Percentiles rank a stretch among this genome's conserved stretches.
These are phyloP conservation scores for Rhimphoctona megacephalus DNA, from an alignment of 2,888 invertebrate species.

Conservation along the genomic window DNA sequence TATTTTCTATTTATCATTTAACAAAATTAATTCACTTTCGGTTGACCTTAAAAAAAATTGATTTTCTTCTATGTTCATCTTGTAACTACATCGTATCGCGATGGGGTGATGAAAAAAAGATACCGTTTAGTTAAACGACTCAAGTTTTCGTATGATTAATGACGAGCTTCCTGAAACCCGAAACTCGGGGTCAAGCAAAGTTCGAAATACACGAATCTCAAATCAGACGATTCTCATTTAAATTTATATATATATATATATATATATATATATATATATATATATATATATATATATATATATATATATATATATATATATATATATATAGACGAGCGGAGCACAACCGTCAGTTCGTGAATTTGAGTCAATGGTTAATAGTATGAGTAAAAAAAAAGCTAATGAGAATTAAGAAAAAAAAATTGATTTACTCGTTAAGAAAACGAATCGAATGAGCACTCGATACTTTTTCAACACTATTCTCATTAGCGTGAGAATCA, in stretches of 20 bases:
- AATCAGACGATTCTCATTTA: neutral
- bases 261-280: no score
- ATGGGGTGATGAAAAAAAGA: neutral
- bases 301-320: no score
- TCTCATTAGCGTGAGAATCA: no score
- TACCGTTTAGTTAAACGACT: constrained; percentile 4
- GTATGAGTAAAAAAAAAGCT: constrained; percentile 7
- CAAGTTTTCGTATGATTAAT: constrained; percentile 20
- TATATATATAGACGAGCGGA: constrained; percentile 9
- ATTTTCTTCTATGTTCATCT: constrained; percentile 1
- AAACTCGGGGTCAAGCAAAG: constrained; percentile 31
- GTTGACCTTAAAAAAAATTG: neutral
- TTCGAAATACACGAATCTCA: constrained; percentile 27
- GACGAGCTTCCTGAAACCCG: constrained; percentile 25
- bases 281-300: no score
- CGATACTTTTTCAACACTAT: neutral
- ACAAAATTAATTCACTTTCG: neutral
- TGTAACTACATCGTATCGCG: neutral
- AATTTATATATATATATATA: no score
- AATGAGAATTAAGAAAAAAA: neutral
- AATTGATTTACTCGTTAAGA: neutral
- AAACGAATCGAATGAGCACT: neutral
- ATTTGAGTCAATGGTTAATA: constrained; percentile 37
- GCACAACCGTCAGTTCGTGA: constrained; percentile 17
- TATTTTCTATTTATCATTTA: neutral